Conservation (phyloP, 2,113 vertebrate genomes). For the Leptobrachium ailaonicum region DNA sequence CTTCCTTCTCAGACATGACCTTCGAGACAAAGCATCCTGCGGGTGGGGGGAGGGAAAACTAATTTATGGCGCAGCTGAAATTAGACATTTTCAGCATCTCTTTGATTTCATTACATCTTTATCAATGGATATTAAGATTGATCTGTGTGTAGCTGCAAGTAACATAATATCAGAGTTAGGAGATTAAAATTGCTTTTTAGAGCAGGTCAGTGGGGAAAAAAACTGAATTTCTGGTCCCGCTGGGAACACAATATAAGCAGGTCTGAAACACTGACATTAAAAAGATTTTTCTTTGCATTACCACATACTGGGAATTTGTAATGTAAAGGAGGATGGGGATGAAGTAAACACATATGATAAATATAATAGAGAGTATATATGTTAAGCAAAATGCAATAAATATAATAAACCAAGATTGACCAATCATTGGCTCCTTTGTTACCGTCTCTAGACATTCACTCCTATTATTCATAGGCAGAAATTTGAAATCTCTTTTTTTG, state of each 20-base stretch:
- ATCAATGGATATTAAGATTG: slow-evolving; percentile 51
- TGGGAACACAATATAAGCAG: slow-evolving; percentile 18
- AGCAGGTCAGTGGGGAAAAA: slow-evolving; percentile 33
- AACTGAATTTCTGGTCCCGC: slow-evolving; percentile 12
- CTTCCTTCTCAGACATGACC: slow-evolving; percentile 52
- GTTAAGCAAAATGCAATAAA: neutral
- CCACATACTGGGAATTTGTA: neutral
- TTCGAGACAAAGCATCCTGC: slow-evolving; percentile 44
- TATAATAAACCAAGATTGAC: neutral
- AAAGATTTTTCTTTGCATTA: slow-evolving; percentile 22
- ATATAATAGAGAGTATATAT: neutral
- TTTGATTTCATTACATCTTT: slow-evolving; percentile 48
- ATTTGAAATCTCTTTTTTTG: too few species aligned
- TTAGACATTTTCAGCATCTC: slow-evolving; percentile 47
- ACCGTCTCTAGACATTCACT: neutral
- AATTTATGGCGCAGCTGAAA: slow-evolving; percentile 29
- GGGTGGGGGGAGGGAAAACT: slow-evolving; percentile 21
- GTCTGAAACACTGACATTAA: slow-evolving; percentile 29
- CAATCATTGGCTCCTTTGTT: too few species aligned
- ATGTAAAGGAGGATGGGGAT: neutral
- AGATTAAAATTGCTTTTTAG: slow-evolving; percentile 44
- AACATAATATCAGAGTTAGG: slow-evolving; percentile 41
- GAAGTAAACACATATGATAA: neutral
- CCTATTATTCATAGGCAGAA: neutral
- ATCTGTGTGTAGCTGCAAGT: slow-evolving; percentile 50